These are phyloP conservation scores for Pterocles gutturalis DNA, from an alignment of 2,113 vertebrate species.

Conservation along the genomic window DNA sequence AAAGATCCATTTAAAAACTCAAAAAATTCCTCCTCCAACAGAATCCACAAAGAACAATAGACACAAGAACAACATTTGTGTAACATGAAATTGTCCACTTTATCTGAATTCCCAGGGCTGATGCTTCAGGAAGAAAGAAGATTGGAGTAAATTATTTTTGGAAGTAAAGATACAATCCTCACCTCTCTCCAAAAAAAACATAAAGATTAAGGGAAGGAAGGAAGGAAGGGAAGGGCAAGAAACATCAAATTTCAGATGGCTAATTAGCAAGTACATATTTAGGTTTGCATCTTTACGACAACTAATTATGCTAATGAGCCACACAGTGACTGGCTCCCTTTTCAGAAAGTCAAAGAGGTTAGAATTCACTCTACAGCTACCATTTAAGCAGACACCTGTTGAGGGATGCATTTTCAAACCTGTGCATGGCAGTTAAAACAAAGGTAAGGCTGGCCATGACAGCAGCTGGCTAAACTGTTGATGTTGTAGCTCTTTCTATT, in stretches of 20 bases:
- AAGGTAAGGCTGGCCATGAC: constrained; percentile 1
- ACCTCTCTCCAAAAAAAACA: not conserved
- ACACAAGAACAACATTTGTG: not conserved
- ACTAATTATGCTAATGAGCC: constrained; percentile 38
- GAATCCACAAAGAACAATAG: not conserved
- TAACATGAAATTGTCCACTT: not conserved
- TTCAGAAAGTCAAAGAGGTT: not conserved
- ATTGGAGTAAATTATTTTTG: not conserved
- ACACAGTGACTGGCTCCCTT: not conserved
- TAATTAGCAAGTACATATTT: constrained; percentile 40
- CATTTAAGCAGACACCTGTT: not conserved
- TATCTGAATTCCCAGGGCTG: not conserved
- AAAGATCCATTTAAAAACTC: not conserved
- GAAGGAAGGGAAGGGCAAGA: not conserved
- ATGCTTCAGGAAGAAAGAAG: not conserved
- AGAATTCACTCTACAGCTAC: not conserved
- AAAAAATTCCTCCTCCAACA: not conserved
- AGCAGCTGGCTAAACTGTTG: constrained; percentile 13
- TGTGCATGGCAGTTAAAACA: not conserved
- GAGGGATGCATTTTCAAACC: not conserved
- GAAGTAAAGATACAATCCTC: not conserved
- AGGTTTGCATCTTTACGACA: constrained; percentile 34
- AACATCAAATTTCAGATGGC: not conserved
- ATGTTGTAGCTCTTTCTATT: not conserved
- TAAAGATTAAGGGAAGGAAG: not conserved